phyloP scores from a whole-genome alignment of 2,113 vertebrate species.

The Gallinago paraguaiae region DNA sequence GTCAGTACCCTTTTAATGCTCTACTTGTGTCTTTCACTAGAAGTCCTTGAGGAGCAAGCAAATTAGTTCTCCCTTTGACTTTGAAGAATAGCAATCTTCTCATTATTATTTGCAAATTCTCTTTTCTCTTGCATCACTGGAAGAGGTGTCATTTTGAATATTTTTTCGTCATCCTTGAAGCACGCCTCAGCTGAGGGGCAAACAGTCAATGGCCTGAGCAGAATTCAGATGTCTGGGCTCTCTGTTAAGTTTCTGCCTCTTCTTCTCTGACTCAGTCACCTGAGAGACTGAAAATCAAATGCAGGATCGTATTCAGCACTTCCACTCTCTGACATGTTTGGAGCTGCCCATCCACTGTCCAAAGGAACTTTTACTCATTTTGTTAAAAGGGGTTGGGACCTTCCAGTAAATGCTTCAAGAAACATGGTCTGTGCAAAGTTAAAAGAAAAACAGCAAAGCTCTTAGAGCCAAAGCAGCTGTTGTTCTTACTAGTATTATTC shows the following conservation, averaged over 20 bases:
- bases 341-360: neutral
- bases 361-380: neutral
- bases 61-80: neutral
- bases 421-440: neutral
- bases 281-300: neutral
- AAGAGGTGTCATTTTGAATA: neutral
- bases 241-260: neutral
- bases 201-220: neutral
- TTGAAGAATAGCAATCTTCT: neutral
- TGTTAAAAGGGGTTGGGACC: neutral
- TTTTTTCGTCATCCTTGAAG: neutral
- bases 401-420: neutral
- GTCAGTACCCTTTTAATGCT: neutral
- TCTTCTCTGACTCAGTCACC: neutral
- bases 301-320: neutral
- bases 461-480: neutral
- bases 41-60: neutral
- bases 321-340: accelerated
- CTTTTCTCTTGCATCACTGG: neutral
- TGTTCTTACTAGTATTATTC: neutral
- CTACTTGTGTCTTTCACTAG: neutral
- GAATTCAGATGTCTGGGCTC: neutral
- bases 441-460: neutral
- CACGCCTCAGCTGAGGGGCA: neutral
- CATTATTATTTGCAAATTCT: slow-evolving; percentile 12